Evolutionary conservation across 2,797 vertebrate species (phyloP).

Genomic region (Pelodytes ibericus): DNA sequence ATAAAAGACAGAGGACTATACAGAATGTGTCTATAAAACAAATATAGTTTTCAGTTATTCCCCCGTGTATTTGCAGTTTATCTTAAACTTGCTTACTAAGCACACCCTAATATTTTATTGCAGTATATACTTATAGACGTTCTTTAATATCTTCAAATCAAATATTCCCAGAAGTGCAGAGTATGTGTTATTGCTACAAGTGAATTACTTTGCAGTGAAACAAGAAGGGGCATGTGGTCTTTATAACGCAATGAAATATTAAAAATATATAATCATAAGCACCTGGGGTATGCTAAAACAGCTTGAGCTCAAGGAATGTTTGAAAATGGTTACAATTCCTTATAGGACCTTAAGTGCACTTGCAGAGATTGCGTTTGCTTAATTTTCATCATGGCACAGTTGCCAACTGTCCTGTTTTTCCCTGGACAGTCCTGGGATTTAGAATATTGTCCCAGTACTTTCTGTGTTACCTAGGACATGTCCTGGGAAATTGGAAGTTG

Average conservation of each 20-base stretch:
- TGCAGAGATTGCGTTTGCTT: too few relatives aligned
- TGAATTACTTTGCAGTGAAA: conserved; percentile 51
- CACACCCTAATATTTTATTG: conserved; percentile 53
- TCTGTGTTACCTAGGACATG: too few relatives aligned
- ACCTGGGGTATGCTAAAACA: conserved; percentile 17
- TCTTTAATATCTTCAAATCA: conserved; percentile 57
- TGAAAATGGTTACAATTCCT: too few relatives aligned
- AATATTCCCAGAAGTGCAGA: conserved; percentile 51
- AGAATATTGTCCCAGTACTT: too few relatives aligned
- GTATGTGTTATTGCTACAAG: conserved; percentile 49
- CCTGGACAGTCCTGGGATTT: too few relatives aligned
- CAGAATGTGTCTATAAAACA: conserved; percentile 19
- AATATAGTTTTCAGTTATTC: conserved; percentile 31
- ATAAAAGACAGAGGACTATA: conserved; percentile 47
- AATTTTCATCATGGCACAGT: too few relatives aligned
- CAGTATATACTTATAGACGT: conserved; percentile 45
- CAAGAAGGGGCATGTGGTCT: conserved; percentile 43
- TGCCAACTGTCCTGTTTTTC: too few relatives aligned
- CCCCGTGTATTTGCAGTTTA: conserved; percentile 45
- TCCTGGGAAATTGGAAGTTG: too few relatives aligned
- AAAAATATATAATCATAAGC: conserved; percentile 32
- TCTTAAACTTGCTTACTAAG: conserved; percentile 48
- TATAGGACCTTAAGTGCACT: too few relatives aligned
- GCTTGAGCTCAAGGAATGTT: neutral
- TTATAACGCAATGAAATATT: conserved; percentile 45